Conservation (phyloP, 2,113 vertebrate genomes). For the Terrapene triunguis region DNA sequence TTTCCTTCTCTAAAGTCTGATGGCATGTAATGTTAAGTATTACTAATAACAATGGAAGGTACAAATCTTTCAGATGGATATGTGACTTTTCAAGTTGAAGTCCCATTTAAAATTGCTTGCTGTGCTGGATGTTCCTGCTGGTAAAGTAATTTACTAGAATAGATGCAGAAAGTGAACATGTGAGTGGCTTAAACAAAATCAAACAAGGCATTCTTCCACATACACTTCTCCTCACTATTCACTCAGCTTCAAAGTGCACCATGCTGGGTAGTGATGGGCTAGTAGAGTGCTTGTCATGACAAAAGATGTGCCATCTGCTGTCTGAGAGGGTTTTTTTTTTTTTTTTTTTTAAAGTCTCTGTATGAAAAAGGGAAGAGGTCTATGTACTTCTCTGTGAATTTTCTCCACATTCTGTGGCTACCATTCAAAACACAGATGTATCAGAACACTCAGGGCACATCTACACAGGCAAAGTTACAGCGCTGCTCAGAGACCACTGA, state of each 20-base stretch:
- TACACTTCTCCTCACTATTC: not conserved
- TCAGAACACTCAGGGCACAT: not conserved
- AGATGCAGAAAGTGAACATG: slow-evolving; percentile 3
- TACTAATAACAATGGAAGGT: not conserved
- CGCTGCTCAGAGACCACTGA: too few species aligned
- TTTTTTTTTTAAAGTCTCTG: not conserved
- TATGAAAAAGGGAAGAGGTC: not conserved
- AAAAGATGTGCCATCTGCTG: slow-evolving; percentile 47
- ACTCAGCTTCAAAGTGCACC: slow-evolving; percentile 17
- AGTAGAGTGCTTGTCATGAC: not conserved
- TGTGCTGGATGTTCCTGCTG: not conserved
- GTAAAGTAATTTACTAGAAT: not conserved
- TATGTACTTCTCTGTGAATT: not conserved
- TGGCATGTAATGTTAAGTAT: not conserved
- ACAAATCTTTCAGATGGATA: not conserved
- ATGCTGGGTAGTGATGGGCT: slow-evolving; percentile 15
- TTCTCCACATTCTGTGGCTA: not conserved
- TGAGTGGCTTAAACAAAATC: not conserved
- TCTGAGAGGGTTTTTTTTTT: too few species aligned
- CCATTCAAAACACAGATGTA: not conserved
- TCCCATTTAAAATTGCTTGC: not conserved
- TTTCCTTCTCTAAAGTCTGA: not conserved
- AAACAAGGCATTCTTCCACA: slow-evolving; percentile 28
- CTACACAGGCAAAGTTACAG: too few species aligned
- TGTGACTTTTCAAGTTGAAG: not conserved